Evolutionary conservation across 2,888 invertebrate genomes (phyloP).

Genomic region (Cynaeus angustus): DNA sequence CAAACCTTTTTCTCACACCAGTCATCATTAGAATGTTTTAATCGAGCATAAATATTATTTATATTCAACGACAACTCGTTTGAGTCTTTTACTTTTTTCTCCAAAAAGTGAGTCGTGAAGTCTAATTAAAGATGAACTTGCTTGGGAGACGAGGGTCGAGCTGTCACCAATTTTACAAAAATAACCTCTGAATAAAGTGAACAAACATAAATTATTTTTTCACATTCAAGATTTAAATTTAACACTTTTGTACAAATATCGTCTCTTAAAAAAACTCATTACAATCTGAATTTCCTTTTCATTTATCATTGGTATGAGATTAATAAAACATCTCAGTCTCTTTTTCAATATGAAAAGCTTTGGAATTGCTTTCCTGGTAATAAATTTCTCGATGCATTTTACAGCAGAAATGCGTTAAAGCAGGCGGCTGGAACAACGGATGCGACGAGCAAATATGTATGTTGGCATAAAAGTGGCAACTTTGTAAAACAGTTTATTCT

Average conservation of each 20-base stretch:
- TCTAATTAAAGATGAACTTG: slow-evolving; percentile 13
- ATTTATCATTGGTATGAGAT: no score
- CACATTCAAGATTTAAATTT: no score
- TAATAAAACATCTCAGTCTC: no score
- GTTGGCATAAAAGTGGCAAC: slow-evolving; percentile 2
- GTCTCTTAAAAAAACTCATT: no score
- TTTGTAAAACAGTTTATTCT: slow-evolving; percentile 5
- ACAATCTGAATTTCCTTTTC: no score
- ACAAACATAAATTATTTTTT: no score
- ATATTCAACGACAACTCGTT: slow-evolving; percentile 42
- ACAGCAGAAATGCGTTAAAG: no score
- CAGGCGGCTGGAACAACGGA: no score
- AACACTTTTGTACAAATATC: no score
- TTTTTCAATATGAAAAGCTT: no score
- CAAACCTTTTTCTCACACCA: slow-evolving; percentile 70
- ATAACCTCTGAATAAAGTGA: neutral
- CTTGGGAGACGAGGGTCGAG: slow-evolving; percentile 14
- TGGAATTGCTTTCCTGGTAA: no score
- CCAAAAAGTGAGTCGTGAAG: slow-evolving; percentile 11
- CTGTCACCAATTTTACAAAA: neutral
- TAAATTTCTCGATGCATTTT: no score
- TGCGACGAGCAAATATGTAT: neutral
- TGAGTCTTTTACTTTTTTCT: slow-evolving; percentile 24
- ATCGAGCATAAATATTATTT: slow-evolving; percentile 60
- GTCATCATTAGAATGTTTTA: slow-evolving; percentile 66